Percentiles rank a stretch among this genome's conserved stretches.
phyloP scores from a whole-genome alignment of 2,113 vertebrate genomes.

The Chamaetylas fuelleborni region DNA sequence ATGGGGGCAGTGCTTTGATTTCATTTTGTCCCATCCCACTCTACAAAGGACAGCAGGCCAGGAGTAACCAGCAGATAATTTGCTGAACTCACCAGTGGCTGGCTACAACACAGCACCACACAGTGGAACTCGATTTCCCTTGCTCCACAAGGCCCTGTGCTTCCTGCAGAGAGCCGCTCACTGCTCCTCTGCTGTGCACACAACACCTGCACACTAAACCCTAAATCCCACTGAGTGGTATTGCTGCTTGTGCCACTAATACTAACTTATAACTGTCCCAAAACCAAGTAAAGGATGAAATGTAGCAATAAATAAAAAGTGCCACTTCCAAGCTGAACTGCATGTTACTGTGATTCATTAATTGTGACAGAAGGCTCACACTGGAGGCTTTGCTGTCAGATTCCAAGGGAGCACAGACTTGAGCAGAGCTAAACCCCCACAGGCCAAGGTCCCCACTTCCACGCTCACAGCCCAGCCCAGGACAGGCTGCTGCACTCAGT shows the following conservation, averaged over 20 bases:
- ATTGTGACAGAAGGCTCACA: constrained; percentile 19
- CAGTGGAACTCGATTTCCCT: background rate
- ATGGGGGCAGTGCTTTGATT: background rate
- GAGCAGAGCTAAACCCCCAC: background rate
- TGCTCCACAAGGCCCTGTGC: background rate
- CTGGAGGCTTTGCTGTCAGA: constrained; percentile 24
- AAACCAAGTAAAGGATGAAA: background rate
- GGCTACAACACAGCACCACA: background rate
- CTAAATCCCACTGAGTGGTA: background rate
- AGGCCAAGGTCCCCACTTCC: background rate
- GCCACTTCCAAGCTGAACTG: background rate
- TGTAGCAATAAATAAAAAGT: background rate
- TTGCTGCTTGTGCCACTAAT: background rate
- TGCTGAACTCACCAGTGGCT: background rate
- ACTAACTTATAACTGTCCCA: background rate
- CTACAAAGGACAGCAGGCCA: background rate
- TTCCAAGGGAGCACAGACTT: background rate
- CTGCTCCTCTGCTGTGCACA: background rate
- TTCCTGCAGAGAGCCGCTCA: background rate
- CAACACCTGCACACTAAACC: background rate
- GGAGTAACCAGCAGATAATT: background rate
- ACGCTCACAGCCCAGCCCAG: background rate
- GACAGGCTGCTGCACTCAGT: background rate
- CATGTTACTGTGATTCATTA: background rate
- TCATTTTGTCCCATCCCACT: background rate